Evolutionary conservation across 2,888 invertebrate genomes (phyloP).

Genomic region (Cephus sareptanus): DNA sequence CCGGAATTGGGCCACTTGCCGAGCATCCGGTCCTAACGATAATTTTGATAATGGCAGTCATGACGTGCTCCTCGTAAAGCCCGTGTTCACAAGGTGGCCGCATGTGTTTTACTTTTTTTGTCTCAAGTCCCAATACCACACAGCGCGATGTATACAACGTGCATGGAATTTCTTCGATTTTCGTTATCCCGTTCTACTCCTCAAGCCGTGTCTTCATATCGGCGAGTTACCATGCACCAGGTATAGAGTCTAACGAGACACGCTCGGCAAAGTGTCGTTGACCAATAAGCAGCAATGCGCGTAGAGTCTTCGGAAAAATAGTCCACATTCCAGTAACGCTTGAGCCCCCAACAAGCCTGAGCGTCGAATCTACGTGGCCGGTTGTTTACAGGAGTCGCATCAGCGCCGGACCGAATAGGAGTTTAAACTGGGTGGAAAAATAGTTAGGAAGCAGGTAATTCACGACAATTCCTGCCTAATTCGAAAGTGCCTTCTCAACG

Average conservation of each 20-base stretch:
- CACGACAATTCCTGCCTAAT: conserved; percentile 4
- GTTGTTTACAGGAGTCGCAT: neutral
- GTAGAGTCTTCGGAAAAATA: neutral
- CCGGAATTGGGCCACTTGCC: conserved; percentile 18
- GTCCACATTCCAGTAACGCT: neutral
- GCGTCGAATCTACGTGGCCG: neutral
- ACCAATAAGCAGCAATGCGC: neutral
- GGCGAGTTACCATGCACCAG: neutral
- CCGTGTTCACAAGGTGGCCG: neutral
- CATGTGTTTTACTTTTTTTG: neutral
- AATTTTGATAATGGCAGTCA: conserved; percentile 15
- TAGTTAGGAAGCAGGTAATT: conserved; percentile 4
- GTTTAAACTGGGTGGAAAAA: conserved; percentile 4
- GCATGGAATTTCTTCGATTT: neutral
- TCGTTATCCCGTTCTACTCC: neutral
- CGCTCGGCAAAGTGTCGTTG: neutral
- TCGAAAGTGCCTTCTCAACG: conserved; percentile 1
- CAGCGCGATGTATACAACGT: neutral
- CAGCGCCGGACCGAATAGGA: neutral
- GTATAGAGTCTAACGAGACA: neutral
- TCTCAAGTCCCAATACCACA: neutral
- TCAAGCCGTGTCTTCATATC: neutral
- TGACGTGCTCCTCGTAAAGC: neutral
- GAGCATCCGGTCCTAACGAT: conserved; percentile 20
- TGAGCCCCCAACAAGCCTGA: neutral